phyloP scores from a whole-genome alignment of 2,797 vertebrate genomes.

The Pseudochirops cupreus region DNA sequence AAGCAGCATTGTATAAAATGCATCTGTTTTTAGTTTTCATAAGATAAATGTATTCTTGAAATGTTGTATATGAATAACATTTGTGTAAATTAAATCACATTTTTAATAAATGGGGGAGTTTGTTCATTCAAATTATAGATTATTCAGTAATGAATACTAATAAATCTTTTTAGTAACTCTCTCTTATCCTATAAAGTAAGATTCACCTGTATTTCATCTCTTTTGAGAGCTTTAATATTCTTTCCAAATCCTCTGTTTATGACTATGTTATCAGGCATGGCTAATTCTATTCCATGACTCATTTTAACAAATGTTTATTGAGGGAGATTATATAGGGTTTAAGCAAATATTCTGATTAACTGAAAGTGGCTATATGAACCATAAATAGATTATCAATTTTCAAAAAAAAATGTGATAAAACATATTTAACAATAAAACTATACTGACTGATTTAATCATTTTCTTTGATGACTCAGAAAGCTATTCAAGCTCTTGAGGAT shows the following conservation, averaged over 20 bases:
- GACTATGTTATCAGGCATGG: not conserved
- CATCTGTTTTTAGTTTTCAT: slow-evolving; percentile 4
- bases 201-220: not conserved
- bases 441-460: not conserved
- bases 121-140: slow-evolving; percentile 10
- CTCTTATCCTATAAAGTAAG: not conserved
- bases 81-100: slow-evolving; percentile 12
- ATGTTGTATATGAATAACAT: not conserved
- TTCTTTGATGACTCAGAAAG: not conserved
- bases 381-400: not conserved
- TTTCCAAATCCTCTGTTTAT: not conserved
- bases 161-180: slow-evolving; percentile 2
- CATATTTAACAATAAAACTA: not conserved
- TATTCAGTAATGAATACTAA: slow-evolving; percentile 19
- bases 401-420: not conserved
- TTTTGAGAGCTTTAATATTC: not conserved
- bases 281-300: slow-evolving; percentile 1
- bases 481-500: not conserved
- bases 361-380: not conserved
- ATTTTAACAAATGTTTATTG: slow-evolving; percentile 5
- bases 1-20: slow-evolving; percentile 3
- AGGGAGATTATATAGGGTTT: not conserved
- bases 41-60: not conserved
- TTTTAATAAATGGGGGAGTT: slow-evolving; percentile 16
- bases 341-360: not conserved